These are phyloP conservation scores for Lepidurus packardi DNA, from an alignment of 1,140 invertebrate genomes.

Conservation along the genomic window DNA sequence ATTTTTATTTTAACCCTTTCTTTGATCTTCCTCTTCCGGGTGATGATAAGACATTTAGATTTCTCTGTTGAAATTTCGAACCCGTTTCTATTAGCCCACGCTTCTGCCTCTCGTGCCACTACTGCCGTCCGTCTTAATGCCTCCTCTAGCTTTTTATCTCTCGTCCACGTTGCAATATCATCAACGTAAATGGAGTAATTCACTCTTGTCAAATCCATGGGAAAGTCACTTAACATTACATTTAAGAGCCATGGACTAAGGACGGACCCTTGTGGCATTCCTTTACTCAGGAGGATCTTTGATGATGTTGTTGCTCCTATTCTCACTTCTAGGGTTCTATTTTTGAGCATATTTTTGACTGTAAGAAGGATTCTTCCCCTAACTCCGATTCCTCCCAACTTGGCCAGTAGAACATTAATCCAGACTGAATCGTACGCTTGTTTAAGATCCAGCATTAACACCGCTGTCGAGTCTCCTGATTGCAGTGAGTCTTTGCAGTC, in stretches of 20 bases:
- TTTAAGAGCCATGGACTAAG: conserved; percentile 5
- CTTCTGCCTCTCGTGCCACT: neutral
- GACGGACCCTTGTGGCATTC: neutral
- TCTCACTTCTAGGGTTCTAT: neutral
- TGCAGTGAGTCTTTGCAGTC: neutral
- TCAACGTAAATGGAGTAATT: neutral
- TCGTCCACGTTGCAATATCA: neutral
- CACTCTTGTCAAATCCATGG: neutral
- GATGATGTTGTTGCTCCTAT: neutral
- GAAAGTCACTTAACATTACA: neutral
- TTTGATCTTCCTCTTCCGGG: neutral
- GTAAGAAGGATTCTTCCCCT: neutral
- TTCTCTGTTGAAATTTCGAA: neutral
- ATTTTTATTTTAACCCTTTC: neutral
- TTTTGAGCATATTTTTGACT: neutral
- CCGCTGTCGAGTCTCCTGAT: neutral
- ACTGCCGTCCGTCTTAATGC: neutral
- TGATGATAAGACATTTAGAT: neutral
- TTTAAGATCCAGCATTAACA: neutral
- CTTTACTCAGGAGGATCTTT: neutral
- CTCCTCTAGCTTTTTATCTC: neutral
- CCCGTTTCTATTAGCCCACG: neutral
- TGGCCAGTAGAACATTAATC: neutral
- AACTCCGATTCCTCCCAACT: neutral
- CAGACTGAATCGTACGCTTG: neutral